Conservation (phyloP, 2,113 vertebrate genomes). For the Solea solea region DNA sequence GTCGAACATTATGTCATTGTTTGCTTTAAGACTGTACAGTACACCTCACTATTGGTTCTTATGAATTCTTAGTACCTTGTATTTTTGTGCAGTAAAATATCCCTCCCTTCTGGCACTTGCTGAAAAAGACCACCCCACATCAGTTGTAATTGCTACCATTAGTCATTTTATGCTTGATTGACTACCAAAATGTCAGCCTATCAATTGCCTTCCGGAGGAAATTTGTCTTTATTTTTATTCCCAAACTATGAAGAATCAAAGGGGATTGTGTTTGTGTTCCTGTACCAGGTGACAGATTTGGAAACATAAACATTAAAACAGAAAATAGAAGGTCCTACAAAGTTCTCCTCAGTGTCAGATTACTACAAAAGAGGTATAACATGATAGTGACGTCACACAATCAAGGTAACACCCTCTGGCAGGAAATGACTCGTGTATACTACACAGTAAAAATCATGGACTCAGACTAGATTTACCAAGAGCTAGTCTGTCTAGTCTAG, state of each 20-base stretch:
- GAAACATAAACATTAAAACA: too few relatives aligned
- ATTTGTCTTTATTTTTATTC: not conserved
- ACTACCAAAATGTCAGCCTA: slow-evolving; percentile 69
- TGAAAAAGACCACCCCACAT: slow-evolving; percentile 51
- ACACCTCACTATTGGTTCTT: not conserved
- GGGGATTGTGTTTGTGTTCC: slow-evolving; percentile 52
- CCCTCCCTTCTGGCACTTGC: slow-evolving; percentile 6
- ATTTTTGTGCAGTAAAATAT: slow-evolving; percentile 15
- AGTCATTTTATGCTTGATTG: slow-evolving; percentile 69
- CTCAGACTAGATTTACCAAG: too few relatives aligned
- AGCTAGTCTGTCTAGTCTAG: too few relatives aligned
- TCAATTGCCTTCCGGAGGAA: slow-evolving; percentile 41
- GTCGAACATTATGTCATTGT: too few relatives aligned
- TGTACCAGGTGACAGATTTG: slow-evolving; percentile 9
- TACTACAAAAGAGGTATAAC: too few relatives aligned
- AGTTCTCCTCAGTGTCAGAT: too few relatives aligned
- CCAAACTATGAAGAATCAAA: slow-evolving; percentile 58
- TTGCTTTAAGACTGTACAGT: too few relatives aligned
- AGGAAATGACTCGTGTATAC: too few relatives aligned
- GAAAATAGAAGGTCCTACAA: too few relatives aligned
- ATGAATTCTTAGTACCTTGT: slow-evolving; percentile 3
- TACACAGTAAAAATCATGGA: too few relatives aligned
- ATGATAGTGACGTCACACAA: too few relatives aligned
- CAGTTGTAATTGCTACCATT: slow-evolving; percentile 75
- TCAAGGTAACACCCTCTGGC: too few relatives aligned